phyloP scores from a whole-genome alignment of 2,888 invertebrate genomes.

The Protophormia terraenovae region DNA sequence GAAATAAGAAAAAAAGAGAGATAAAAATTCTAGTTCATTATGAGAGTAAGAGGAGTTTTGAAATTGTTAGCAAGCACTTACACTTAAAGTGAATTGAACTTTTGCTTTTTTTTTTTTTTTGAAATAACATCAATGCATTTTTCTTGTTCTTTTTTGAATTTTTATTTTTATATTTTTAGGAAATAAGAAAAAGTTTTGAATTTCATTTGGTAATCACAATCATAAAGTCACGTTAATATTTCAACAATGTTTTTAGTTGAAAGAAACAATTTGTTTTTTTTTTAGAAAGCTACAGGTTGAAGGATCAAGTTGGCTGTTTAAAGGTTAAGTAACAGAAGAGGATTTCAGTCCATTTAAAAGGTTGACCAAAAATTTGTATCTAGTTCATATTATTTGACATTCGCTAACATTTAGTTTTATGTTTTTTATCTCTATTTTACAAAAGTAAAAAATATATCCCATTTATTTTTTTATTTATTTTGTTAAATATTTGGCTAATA shows the following conservation, averaged over 20 bases:
- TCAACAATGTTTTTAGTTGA: conserved; percentile 60
- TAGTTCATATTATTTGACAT: too few species aligned
- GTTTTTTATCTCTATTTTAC: too few species aligned
- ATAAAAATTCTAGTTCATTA: conserved; percentile 34
- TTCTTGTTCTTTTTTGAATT: conserved; percentile 27
- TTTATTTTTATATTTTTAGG: not conserved
- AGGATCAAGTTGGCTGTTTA: not conserved
- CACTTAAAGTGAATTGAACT: conserved; percentile 59
- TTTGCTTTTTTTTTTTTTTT: conserved; percentile 14
- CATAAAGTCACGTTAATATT: conserved; percentile 69
- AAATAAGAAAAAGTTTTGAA: conserved; percentile 31
- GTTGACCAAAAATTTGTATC: too few species aligned
- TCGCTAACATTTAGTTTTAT: too few species aligned
- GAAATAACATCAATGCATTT: conserved; percentile 51
- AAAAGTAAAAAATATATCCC: too few species aligned
- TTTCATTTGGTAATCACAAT: conserved; percentile 34
- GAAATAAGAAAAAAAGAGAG: too few species aligned
- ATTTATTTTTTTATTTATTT: too few species aligned
- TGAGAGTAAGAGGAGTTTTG: conserved; percentile 27
- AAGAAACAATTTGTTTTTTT: conserved; percentile 58
- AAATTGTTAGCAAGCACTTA: conserved; percentile 56
- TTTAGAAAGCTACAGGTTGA: not conserved
- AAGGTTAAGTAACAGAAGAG: not conserved
- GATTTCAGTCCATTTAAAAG: too few species aligned
- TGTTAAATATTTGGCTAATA: too few species aligned